phyloP scores from a whole-genome alignment of 2,113 vertebrate genomes.

The Xerus inauris region DNA sequence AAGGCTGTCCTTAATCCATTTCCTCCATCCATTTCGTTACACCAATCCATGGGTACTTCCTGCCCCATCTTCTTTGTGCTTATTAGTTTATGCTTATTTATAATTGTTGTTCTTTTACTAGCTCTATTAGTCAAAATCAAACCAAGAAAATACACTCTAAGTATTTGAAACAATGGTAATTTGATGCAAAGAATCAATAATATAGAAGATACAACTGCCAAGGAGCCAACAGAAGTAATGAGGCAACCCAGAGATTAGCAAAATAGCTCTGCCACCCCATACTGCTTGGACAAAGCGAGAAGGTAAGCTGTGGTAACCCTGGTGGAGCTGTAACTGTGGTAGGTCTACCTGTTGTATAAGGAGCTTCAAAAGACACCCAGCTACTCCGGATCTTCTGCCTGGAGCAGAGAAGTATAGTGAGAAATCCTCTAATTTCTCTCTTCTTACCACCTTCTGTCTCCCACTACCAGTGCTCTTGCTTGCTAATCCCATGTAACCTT shows the following conservation, averaged over 20 bases:
- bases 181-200: constrained; percentile 22
- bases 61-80: background rate
- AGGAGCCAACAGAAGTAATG: background rate
- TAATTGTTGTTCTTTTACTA: background rate
- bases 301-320: background rate
- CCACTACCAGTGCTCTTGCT: background rate
- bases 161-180: constrained; percentile 8
- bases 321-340: background rate
- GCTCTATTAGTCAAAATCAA: background rate
- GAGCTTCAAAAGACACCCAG: background rate
- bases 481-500: background rate
- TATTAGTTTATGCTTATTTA: background rate
- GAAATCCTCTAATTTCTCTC: background rate
- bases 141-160: background rate
- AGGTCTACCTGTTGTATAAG: background rate
- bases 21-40: background rate
- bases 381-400: background rate
- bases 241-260: background rate
- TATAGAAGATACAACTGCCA: background rate
- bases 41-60: background rate
- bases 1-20: background rate
- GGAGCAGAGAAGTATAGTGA: background rate
- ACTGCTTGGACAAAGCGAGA: background rate
- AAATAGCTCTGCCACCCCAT: background rate
- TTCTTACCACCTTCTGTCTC: background rate